phyloP scores from a whole-genome alignment of 2,113 vertebrate species.

The Cheilinus undulatus region DNA sequence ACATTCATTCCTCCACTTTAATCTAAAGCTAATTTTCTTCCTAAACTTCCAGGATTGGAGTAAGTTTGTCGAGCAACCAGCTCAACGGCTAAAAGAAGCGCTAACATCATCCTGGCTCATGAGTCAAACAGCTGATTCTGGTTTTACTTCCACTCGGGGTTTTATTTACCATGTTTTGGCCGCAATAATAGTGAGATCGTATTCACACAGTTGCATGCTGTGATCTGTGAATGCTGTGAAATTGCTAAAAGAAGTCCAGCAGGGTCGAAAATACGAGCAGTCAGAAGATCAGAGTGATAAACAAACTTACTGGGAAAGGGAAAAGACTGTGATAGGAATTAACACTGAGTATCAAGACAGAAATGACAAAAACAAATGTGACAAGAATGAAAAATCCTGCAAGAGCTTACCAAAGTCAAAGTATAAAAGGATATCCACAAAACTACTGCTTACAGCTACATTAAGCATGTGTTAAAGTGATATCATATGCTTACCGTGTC shows the following conservation, averaged over 20 bases:
- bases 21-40: conserved; percentile 17
- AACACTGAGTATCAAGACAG: background rate
- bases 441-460: too few species aligned
- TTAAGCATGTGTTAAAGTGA: too few species aligned
- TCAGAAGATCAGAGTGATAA: conserved; percentile 4
- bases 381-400: background rate
- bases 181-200: background rate
- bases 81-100: background rate
- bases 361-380: background rate
- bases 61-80: conserved; percentile 10
- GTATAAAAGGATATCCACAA: background rate
- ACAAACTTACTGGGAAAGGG: background rate
- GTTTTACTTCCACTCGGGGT: background rate
- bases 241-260: background rate
- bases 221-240: background rate
- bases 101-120: conserved; percentile 1
- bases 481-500: too few species aligned
- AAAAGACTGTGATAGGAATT: background rate
- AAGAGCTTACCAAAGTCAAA: background rate
- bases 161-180: background rate
- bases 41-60: conserved; percentile 27
- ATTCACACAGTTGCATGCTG: background rate
- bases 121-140: background rate
- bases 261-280: background rate
- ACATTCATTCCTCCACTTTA: conserved; percentile 16